phyloP scores from a whole-genome alignment of 2,888 invertebrate species.

The Rambutsinella grinnellia region DNA sequence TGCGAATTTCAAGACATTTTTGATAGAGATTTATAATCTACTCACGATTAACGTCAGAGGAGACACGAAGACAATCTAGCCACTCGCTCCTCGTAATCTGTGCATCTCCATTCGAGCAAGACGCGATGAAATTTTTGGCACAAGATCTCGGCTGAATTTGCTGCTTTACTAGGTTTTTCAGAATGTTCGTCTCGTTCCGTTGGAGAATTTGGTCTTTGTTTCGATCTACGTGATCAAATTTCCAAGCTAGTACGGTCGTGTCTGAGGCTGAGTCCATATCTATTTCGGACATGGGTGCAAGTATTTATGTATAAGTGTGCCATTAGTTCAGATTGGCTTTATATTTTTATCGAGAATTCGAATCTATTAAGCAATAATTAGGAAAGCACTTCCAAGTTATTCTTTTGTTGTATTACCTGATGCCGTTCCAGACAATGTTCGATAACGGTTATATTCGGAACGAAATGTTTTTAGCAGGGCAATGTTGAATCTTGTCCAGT shows the following conservation, averaged over 20 bases:
- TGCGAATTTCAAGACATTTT: no score
- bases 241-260: conserved; percentile 76
- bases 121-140: conserved; percentile 87
- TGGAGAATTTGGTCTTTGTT: conserved; percentile 84
- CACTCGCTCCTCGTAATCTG: conserved; percentile 86
- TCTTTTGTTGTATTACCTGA: conserved; percentile 39
- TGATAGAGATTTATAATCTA: no score
- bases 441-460: conserved; percentile 73
- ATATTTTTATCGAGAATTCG: no score
- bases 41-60: conserved; percentile 79
- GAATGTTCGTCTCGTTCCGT: conserved; percentile 84
- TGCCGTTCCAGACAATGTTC: conserved; percentile 69
- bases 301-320: conserved; percentile 9
- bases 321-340: no score
- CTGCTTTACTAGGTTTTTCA: conserved; percentile 86
- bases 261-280: conserved; percentile 57
- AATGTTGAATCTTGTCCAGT: conserved; percentile 84
- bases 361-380: no score
- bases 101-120: conserved; percentile 89
- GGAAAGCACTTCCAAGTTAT: no score
- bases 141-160: conserved; percentile 91
- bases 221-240: conserved; percentile 86
- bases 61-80: conserved; percentile 86
- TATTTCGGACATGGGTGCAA: no score
- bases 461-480: conserved; percentile 89